Evolutionary conservation across 37 sponge, comb jelly and placozoan genomes (phyloP).

Genomic region (Crambe crambe): DNA sequence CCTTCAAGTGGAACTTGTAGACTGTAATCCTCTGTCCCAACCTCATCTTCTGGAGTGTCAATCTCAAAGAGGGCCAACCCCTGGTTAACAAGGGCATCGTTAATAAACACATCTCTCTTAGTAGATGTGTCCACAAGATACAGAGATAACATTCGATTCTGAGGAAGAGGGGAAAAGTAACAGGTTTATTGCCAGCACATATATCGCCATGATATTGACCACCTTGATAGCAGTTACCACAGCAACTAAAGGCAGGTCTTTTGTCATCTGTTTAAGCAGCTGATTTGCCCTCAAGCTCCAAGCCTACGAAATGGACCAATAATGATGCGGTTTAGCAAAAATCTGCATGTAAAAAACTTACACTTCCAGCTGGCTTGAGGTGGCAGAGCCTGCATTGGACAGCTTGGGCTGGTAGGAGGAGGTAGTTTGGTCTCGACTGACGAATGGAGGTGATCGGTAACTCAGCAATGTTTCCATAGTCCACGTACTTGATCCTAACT

Average conservation of each 20-base stretch:
- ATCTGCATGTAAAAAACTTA: slow-evolving; percentile 3
- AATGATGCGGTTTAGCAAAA: background rate
- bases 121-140: slow-evolving; percentile 72
- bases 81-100: slow-evolving; percentile 45
- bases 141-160: slow-evolving; percentile 41
- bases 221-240: slow-evolving; percentile 37
- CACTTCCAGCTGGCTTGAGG: slow-evolving; percentile 55
- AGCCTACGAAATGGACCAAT: slow-evolving; percentile 3
- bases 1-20: slow-evolving; percentile 8
- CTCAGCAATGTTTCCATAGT: slow-evolving; percentile 68
- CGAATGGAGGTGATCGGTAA: slow-evolving; percentile 29
- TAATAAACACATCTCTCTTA: slow-evolving; percentile 56
- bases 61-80: slow-evolving; percentile 45
- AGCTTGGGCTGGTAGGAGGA: slow-evolving; percentile 66
- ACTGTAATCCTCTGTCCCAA: slow-evolving; percentile 14
- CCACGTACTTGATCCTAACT: slow-evolving; percentile 66
- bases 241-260: slow-evolving; percentile 49
- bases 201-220: background rate
- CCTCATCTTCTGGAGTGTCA: slow-evolving; percentile 51
- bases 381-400: slow-evolving; percentile 62
- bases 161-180: background rate
- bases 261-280: slow-evolving; percentile 57
- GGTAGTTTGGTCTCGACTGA: slow-evolving; percentile 35
- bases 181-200: background rate
- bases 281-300: slow-evolving; percentile 43